Evolutionary conservation across 2,888 invertebrate species (phyloP), one percentile per base, ranked within the genome.

Genomic region (Phyto melanocephala): DNA sequence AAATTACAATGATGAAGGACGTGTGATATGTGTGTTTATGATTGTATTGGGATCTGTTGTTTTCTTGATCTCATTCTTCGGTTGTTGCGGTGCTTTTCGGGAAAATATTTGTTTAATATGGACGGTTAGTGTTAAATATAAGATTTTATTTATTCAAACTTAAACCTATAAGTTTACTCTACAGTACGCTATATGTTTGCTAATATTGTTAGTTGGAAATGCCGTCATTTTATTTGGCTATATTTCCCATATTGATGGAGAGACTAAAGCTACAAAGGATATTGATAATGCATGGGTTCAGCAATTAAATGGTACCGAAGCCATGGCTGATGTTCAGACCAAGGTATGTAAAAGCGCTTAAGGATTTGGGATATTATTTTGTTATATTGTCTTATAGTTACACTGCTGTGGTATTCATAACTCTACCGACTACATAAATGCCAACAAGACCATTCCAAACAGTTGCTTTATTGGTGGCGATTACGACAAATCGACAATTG

Each of bases 81-180:
- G 97, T 81, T 97, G 97, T 92, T 97, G 96, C 88, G 97, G 97
- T 20, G 96, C 97, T 8, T 93, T 96, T 84, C 93, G 95, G 85
- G 96, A 97, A 91, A 96, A 95, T 90, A 94, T 95, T 88, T 96
- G 96, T 91, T 95, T 97, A 93, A 94, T 95, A 72, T 93, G 96
- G 90, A 95, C 95, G 88, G 96, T 96, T 91, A 93, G 94, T 85
- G 1, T 13, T 20, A 13, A 15, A 6, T 5, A 28, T 5, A 4
- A 37, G n/a, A 28, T 5, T 3, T 5, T 28, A 28, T 3, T 28
- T 28, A 5, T 22, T 79, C 2, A 3, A 17, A 35, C 20, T 33
- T 0, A 20, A 17, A 33, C 11, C 13, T 45, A 50, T 10, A 62
- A 42, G 2, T 3, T 17, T 11, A 45, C 24, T 35, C 2, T 17